Conservation (phyloP, 2,888 invertebrate genomes). For the Hypercompe scribonia region DNA sequence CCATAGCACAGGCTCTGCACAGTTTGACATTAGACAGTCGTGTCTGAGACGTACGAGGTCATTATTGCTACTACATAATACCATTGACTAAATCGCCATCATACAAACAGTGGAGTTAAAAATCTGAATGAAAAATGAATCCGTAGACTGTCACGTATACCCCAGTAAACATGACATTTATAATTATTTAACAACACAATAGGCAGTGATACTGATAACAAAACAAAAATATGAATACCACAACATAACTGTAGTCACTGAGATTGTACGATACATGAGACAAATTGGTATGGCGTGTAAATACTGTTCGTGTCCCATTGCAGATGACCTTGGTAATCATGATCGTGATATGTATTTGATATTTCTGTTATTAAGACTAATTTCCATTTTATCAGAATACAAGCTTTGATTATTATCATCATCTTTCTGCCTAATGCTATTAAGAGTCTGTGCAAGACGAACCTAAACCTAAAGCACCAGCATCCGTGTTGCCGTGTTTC, state of each 20-base stretch:
- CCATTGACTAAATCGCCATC: not conserved
- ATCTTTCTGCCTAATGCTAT: no score
- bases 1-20: no score
- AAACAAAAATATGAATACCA: not conserved
- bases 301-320: slow-evolving; percentile 1
- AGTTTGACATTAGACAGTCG: no score
- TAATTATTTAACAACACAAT: not conserved
- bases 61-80: not conserved
- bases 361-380: not conserved
- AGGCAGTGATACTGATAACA: not conserved
- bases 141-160: not conserved
- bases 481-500: no score
- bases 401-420: no score
- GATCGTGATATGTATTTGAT: not conserved
- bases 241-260: not conserved
- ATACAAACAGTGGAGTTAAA: not conserved
- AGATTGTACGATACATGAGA: not conserved
- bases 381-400: not conserved
- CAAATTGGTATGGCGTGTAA: slow-evolving; percentile 10
- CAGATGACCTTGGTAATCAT: not conserved
- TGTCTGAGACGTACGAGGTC: no score
- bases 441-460: no score
- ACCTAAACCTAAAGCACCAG: no score
- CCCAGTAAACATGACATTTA: not conserved
- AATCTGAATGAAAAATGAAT: not conserved